Base-by-base conservation (phyloP, 2,888 invertebrate genomes). In the Gandaritis pyraliata region DNA sequence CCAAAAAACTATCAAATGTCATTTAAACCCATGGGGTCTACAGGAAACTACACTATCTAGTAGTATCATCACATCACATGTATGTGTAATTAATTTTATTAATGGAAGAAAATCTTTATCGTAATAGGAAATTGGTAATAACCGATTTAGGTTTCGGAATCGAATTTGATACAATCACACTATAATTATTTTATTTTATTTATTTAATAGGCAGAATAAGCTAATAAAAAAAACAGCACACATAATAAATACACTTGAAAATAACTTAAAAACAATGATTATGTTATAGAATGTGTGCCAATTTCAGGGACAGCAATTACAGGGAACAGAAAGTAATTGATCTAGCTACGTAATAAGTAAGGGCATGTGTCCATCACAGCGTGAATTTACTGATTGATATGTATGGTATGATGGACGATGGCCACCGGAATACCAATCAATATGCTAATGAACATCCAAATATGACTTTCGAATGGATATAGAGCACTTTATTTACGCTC, bases 391-490 rank as follows among this genome's bases (percentile, higher is more conserved):
- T 48, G 48, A 53, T 36, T 43, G 53, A 53, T 59, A 29, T 38
- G 30, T 39, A n/a, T n/a, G n/a, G 43, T 64, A 53, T 61, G 55
- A 54, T 23, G 13, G 53, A 67, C 69, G 64, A 11, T 47, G 33
- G 70, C 75, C 69, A 65, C 65, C 61, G 52, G 55, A 23, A 13
- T 52, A 47, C 72, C 72, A 79, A 81, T 81, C 77, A 82, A 82
- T 80, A 82, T 81, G 81, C 33, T 78, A 81, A 82, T 79, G 67
- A 64, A 41, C 41, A 33, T 36, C 45, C 39, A 38, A 55, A 67
- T 62, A 56, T 66, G 53, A 45, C 57, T 15, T 58, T 56, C 50
- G n/a, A 30, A 18, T 53, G 8, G n/a, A 33, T 18, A 54, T 54
- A 38, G 36, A 54, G 10, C 46, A 45, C 30, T 15, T n/a, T 53